A percentile compares a stretch with the other conserved stretches of the same genome.
These are phyloP conservation scores for Oreochromis mossambicus DNA, from an alignment of 2,797 vertebrate species.

Conservation along the genomic window DNA sequence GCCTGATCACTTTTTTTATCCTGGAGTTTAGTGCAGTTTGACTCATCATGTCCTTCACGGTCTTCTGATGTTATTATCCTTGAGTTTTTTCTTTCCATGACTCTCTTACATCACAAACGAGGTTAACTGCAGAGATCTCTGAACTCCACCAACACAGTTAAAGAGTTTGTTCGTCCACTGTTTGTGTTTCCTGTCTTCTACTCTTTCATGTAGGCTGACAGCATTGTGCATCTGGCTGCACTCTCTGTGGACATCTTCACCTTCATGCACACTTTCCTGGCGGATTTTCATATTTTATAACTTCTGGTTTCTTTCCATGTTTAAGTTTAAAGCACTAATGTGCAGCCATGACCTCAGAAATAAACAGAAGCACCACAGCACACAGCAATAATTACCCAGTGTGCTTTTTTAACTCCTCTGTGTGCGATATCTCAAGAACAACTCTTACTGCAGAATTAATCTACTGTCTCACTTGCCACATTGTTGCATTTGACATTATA, in stretches of 20 bases:
- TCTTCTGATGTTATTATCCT: background rate
- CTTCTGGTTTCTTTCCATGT: background rate
- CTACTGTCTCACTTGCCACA: background rate
- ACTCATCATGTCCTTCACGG: background rate
- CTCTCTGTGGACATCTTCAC: background rate
- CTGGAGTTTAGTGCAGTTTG: background rate
- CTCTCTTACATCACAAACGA: background rate
- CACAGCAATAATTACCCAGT: background rate
- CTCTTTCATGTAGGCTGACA: background rate
- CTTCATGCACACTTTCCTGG: background rate
- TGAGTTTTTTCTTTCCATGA: background rate
- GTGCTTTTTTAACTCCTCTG: background rate
- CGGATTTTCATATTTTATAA: background rate
- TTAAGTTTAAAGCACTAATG: background rate
- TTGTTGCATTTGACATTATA: background rate
- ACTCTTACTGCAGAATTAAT: background rate
- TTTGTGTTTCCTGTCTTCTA: background rate
- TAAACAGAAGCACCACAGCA: background rate
- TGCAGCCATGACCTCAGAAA: background rate
- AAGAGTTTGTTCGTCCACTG: background rate
- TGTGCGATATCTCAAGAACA: background rate
- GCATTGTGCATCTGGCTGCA: background rate
- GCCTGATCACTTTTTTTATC: conserved; percentile 8
- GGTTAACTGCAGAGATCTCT: background rate
- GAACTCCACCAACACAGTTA: background rate